Conservation (phyloP, 2,888 invertebrate genomes). For the Dynastes tityus region DNA sequence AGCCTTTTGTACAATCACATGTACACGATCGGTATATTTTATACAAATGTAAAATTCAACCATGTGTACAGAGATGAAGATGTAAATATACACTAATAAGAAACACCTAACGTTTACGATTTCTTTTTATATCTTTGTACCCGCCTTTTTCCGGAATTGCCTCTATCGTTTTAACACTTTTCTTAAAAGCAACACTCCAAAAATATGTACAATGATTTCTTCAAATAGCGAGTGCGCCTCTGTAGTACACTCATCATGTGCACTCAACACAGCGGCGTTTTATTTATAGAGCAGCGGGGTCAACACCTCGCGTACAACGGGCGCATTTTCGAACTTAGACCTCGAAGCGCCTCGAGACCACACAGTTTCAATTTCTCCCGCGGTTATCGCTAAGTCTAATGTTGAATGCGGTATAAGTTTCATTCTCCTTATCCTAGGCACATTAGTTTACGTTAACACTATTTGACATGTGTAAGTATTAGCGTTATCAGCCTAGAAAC, state of each 20-base stretch:
- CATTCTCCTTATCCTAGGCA: background rate
- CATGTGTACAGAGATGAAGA: no score
- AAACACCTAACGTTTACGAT: background rate
- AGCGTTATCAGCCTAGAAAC: background rate
- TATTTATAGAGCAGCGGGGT: constrained; percentile 44
- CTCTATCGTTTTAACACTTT: constrained; percentile 20
- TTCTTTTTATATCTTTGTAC: background rate
- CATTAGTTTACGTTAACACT: constrained; percentile 35
- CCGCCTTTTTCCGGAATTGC: constrained; percentile 9
- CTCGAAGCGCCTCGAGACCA: constrained; percentile 30
- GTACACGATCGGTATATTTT: no score
- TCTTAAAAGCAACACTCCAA: constrained; percentile 40
- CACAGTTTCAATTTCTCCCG: constrained; percentile 41
- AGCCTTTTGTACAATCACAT: no score
- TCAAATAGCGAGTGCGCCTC: constrained; percentile 42
- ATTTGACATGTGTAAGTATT: constrained; percentile 18
- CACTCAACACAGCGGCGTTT: constrained; percentile 39
- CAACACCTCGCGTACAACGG: constrained; percentile 43
- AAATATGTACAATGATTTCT: constrained; percentile 37
- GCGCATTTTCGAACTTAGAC: constrained; percentile 47
- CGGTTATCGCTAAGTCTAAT: constrained; percentile 32
- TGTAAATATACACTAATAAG: background rate
- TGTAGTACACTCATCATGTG: constrained; percentile 38
- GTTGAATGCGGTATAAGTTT: constrained; percentile 5
- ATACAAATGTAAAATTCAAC: no score